phyloP scores from a whole-genome alignment of 1,140 invertebrate genomes.

The Pinna nobilis region DNA sequence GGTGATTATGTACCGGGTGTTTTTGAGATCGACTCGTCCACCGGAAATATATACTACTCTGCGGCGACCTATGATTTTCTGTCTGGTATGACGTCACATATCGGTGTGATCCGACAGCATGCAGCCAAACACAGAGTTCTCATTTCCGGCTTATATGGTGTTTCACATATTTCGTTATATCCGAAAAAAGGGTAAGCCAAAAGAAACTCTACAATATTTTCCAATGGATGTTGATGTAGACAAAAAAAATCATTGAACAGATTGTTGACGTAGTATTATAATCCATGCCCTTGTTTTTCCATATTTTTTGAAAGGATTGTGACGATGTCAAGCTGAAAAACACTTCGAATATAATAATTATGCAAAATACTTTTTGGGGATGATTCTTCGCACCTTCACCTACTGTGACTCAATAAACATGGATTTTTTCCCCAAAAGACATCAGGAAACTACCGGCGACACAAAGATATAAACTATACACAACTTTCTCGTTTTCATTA shows the following conservation, averaged over 20 bases:
- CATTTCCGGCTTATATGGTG: background rate
- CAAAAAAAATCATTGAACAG: background rate
- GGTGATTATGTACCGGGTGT: conserved; percentile 1
- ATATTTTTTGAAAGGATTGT: too few relatives aligned
- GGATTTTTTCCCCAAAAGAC: too few relatives aligned
- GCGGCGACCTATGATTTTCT: conserved; percentile 4
- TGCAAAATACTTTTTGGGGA: too few relatives aligned
- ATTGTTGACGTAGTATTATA: too few relatives aligned
- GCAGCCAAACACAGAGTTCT: conserved; percentile 5
- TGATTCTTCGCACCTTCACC: too few relatives aligned
- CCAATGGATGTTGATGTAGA: background rate
- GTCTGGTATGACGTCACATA: conserved; percentile 12
- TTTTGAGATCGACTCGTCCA: background rate
- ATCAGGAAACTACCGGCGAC: too few relatives aligned
- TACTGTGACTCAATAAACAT: too few relatives aligned
- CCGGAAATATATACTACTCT: conserved; percentile 15
- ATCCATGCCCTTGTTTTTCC: too few relatives aligned
- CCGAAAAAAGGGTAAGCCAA: conserved; percentile 10
- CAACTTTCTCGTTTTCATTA: too few relatives aligned
- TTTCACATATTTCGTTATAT: background rate
- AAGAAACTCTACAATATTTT: background rate
- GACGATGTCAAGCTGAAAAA: too few relatives aligned
- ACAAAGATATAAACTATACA: too few relatives aligned
- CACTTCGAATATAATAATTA: too few relatives aligned
- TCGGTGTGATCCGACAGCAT: background rate